Evolutionary conservation across 2,888 invertebrate genomes (phyloP).

Genomic region (Entomobrya proxima): DNA sequence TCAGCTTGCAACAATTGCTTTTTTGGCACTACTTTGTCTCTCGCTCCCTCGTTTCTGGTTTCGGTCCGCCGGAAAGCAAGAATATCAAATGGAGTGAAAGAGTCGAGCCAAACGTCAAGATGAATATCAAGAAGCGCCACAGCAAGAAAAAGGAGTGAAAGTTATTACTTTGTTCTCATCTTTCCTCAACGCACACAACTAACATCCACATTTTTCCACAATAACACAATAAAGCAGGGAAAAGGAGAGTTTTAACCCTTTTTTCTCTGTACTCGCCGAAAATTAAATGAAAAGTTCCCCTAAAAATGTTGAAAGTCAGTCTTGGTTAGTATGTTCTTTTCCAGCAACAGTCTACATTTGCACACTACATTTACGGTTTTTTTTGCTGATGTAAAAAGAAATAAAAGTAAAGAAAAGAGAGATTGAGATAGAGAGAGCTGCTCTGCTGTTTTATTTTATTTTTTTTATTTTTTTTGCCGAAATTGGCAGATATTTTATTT

Average conservation of each 20-base stretch:
- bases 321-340: neutral
- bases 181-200: neutral
- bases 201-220: neutral
- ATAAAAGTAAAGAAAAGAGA: too few relatives aligned
- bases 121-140: neutral
- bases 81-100: conserved; percentile 18
- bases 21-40: neutral
- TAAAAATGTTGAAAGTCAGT: neutral
- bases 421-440: neutral
- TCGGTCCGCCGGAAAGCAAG: neutral
- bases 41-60: neutral
- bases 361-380: too few relatives aligned
- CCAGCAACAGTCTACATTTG: too few relatives aligned
- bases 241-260: neutral
- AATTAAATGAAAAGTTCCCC: neutral
- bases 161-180: neutral
- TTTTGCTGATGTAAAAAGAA: too few relatives aligned
- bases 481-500: neutral
- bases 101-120: too few relatives aligned
- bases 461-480: too few relatives aligned
- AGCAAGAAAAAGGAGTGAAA: neutral
- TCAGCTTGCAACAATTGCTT: conserved; percentile 1
- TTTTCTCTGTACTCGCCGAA: neutral
- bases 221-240: neutral
- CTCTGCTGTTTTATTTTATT: too few relatives aligned